These are phyloP conservation scores for Micropoecilia bifurca DNA, from an alignment of 2,797 vertebrate genomes.

Conservation along the genomic window DNA sequence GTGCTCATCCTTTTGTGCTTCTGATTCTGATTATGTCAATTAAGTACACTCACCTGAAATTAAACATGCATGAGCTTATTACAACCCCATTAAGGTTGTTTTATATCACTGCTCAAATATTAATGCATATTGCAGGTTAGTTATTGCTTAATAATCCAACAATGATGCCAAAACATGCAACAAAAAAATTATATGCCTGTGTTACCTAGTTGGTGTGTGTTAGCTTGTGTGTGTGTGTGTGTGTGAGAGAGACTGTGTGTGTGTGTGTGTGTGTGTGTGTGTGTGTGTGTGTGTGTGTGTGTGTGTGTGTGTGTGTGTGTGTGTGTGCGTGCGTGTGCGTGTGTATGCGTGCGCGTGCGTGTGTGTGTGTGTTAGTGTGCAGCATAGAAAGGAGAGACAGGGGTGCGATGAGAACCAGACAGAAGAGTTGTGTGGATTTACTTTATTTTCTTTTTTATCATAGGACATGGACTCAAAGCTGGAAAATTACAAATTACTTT, in stretches of 20 bases:
- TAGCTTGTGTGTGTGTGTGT: slow-evolving; percentile 33
- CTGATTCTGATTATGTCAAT: slow-evolving; percentile 58
- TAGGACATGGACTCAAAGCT: slow-evolving; percentile 33
- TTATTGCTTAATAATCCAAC: slow-evolving; percentile 5
- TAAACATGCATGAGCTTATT: slow-evolving; percentile 1
- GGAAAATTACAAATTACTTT: slow-evolving; percentile 26
- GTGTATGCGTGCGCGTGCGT: slow-evolving; percentile 35
- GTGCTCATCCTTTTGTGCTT: slow-evolving; percentile 57
- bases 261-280: slow-evolving; percentile 35
- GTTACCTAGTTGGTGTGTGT: slow-evolving; percentile 18
- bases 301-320: slow-evolving; percentile 40
- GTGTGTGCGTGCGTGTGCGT: slow-evolving; percentile 28
- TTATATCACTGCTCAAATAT: not conserved
- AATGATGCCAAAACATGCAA: slow-evolving; percentile 13
- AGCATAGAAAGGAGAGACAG: slow-evolving; percentile 42
- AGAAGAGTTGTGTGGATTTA: slow-evolving; percentile 56
- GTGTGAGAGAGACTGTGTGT: not conserved
- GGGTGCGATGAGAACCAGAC: slow-evolving; percentile 47
- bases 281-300: slow-evolving; percentile 43
- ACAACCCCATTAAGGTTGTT: not conserved
- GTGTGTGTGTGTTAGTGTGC: slow-evolving; percentile 35
- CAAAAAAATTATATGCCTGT: slow-evolving; percentile 19
- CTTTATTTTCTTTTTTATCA: slow-evolving; percentile 48
- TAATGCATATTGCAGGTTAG: not conserved
- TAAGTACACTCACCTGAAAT: slow-evolving; percentile 37